Conservation (phyloP, 2,113 vertebrate species). For the Neopipo cinnamomea region DNA sequence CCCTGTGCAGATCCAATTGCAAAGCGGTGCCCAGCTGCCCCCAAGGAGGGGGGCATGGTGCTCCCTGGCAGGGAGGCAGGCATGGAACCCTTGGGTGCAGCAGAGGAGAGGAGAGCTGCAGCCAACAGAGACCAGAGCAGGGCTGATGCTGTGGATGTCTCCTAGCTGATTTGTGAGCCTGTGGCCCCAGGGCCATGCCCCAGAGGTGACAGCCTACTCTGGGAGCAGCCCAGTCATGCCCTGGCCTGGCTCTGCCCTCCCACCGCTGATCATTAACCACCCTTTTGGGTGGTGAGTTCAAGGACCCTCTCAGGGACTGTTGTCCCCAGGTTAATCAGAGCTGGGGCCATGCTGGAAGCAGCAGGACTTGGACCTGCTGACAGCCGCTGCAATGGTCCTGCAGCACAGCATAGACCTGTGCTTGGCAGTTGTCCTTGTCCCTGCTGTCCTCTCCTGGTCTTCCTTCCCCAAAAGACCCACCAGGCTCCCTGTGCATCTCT, state of each 20-base stretch:
- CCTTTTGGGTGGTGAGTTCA: not conserved
- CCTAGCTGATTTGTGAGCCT: not conserved
- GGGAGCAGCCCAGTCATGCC: not conserved
- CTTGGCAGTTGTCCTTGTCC: not conserved
- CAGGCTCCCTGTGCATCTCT: not conserved
- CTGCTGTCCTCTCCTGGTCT: not conserved
- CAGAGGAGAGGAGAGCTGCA: not conserved
- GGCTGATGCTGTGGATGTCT: not conserved
- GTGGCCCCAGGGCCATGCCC: not conserved
- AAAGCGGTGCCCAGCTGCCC: not conserved
- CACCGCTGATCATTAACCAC: slow-evolving; percentile 46
- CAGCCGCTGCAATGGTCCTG: not conserved
- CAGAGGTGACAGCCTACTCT: not conserved
- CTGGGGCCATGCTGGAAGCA: not conserved
- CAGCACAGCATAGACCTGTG: not conserved
- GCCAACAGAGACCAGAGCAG: not conserved
- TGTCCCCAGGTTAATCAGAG: not conserved
- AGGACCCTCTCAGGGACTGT: not conserved
- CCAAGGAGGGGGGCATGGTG: fast-evolving
- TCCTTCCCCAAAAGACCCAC: not conserved
- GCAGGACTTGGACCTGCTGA: not conserved
- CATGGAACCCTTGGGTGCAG: not conserved
- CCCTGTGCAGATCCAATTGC: not conserved
- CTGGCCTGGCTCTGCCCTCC: not conserved
- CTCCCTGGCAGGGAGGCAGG: not conserved